Evolutionary conservation across 2,797 vertebrate species (phyloP).

Genomic region (Labroides dimidiatus): DNA sequence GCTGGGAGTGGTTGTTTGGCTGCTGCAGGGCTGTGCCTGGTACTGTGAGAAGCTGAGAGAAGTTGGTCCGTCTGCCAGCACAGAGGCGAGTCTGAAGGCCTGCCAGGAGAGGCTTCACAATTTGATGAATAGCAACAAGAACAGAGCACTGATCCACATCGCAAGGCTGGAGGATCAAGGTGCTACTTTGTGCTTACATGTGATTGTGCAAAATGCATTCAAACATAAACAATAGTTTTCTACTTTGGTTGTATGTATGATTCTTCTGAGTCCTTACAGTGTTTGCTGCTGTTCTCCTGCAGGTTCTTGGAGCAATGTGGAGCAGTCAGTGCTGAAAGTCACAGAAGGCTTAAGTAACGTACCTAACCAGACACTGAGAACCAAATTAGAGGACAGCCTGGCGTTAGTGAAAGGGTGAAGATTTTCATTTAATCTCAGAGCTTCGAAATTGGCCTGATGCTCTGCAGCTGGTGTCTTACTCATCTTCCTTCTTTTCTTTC

Average conservation of each 20-base stretch:
- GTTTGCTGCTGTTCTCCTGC: slow-evolving; percentile 24
- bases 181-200: slow-evolving; percentile 57
- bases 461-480: not conserved
- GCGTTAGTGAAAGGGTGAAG: slow-evolving; percentile 91
- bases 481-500: not conserved
- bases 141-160: slow-evolving; percentile 95
- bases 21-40: slow-evolving; percentile 91
- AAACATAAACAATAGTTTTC: too few relatives aligned
- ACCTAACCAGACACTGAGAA: slow-evolving; percentile 84
- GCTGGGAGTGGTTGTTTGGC: slow-evolving; percentile 91
- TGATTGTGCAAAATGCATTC: too few relatives aligned
- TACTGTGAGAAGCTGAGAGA: slow-evolving; percentile 91
- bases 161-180: slow-evolving; percentile 94
- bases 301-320: slow-evolving; percentile 93
- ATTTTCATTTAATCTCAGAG: not conserved
- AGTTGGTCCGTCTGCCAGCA: slow-evolving; percentile 71
- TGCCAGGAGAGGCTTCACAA: slow-evolving; percentile 90
- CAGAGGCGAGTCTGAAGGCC: slow-evolving; percentile 88
- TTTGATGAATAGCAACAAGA: slow-evolving; percentile 91
- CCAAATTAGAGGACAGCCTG: slow-evolving; percentile 89
- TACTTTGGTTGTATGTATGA: too few relatives aligned
- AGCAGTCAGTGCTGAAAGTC: slow-evolving; percentile 90
- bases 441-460: too few relatives aligned
- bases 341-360: slow-evolving; percentile 86
- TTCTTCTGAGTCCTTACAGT: too few relatives aligned